Evolutionary conservation across 2,113 vertebrate species (phyloP), one percentile per base, ranked within the genome.

Genomic region (Stegostoma tigrinum): DNA sequence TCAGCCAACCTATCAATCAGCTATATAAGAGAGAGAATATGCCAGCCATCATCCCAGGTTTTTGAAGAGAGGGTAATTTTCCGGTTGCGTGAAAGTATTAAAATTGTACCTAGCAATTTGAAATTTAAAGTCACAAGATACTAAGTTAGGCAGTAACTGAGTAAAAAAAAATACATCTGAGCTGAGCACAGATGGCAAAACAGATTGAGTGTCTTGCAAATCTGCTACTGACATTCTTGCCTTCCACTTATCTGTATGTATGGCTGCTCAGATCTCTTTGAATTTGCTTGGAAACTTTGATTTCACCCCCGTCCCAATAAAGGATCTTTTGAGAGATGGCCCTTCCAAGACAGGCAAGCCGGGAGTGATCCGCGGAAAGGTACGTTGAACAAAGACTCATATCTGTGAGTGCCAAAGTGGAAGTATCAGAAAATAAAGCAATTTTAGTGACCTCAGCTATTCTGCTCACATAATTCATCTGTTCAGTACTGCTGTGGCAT

Each of bases 121-220:
- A 19, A 93, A 66, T 67, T 38, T 93, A 64, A 93, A 93, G 64
- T 23, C 89, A 67, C 89, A 93, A 66, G 89, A 66, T 93, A 34
- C n/a, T 66, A 23, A 66, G 34, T n/a, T 93, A 23, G 7, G 21
- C n/a, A 66, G 34, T 42, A n/a, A 93, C 34, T 67, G 8, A 38
- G 89, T 93, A 48, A 38, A 83, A 38, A 83, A 83, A 38, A 38
- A 64, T 67, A 64, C n/a, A 93, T 66, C n/a, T 67, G 89, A 66
- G 89, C 89, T 93, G 7, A 66, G 89, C 89, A 93, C 89, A 93
- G 89, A 93, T 67, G 89, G 89, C 89, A 66, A 93, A 93, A 66
- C 89, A 91, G 89, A 91, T 91, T 91, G 89, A 61, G 55, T 93
- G 24, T 17, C 55, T 66, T 93, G 89, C 61, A 67, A 38, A 93